A percentile compares a stretch with the other conserved stretches of the same genome.
Evolutionary conservation across 2,797 vertebrate genomes (phyloP).

Genomic region (Chromobotia macracanthus): DNA sequence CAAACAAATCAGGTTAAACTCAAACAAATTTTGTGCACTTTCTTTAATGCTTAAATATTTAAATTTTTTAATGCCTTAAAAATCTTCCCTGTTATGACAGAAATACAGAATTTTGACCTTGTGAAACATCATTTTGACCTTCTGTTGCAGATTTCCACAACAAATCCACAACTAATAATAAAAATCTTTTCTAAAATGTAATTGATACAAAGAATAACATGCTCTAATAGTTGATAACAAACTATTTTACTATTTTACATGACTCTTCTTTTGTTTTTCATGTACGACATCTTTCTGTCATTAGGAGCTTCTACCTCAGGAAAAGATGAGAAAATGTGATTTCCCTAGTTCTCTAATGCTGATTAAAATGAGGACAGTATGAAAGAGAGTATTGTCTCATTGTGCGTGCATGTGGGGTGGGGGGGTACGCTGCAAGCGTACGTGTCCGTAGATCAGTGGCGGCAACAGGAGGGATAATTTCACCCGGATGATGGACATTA

Average conservation of each 20-base stretch:
- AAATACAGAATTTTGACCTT: not conserved
- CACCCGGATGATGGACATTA: conserved; percentile 90
- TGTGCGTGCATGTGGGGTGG: conserved; percentile 74
- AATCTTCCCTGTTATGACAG: not conserved
- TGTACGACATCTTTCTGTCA: conserved; percentile 60
- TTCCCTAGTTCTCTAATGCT: conserved; percentile 87
- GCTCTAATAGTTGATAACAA: not conserved
- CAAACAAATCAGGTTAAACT: no score
- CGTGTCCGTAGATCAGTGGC: conserved; percentile 75
- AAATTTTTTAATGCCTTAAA: not conserved
- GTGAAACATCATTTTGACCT: not conserved
- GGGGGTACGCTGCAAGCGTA: conserved; percentile 55
- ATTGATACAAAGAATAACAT: not conserved
- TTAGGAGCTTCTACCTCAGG: conserved; percentile 54
- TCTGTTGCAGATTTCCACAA: no score
- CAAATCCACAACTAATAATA: no score
- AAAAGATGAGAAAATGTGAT: conserved; percentile 82
- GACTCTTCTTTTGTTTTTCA: conserved; percentile 41
- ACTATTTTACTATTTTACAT: conserved; percentile 7
- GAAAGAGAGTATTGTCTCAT: conserved; percentile 90
- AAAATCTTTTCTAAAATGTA: not conserved
- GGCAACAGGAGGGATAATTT: conserved; percentile 88
- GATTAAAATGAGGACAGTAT: conserved; percentile 79
- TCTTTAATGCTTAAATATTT: not conserved
- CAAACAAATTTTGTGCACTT: not conserved